Conservation (phyloP, 2,113 vertebrate species). For the Vimba vimba region DNA sequence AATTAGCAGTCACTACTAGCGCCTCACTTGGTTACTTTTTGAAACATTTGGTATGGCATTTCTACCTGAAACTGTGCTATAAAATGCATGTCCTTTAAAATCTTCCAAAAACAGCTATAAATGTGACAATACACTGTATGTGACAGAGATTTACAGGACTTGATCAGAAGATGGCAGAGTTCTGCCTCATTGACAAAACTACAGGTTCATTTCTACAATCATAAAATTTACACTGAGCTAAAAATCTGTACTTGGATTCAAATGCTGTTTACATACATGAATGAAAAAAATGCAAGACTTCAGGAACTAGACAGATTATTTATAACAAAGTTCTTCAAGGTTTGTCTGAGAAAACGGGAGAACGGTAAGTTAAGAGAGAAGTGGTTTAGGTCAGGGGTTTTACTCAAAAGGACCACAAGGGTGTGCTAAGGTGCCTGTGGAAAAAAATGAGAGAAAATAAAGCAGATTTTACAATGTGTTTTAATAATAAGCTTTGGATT, state of each 20-base stretch:
- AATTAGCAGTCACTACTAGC: not conserved
- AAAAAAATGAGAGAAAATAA: not conserved
- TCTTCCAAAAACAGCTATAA: not conserved
- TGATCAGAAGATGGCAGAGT: constrained; percentile 68
- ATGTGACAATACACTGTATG: not conserved
- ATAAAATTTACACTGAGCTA: not conserved
- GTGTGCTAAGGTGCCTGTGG: not conserved
- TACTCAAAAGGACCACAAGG: not conserved
- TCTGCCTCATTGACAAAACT: not conserved
- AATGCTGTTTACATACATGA: not conserved
- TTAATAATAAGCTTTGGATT: not conserved
- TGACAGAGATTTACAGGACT: not conserved
- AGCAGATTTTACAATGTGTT: not conserved
- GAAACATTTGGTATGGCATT: not conserved
- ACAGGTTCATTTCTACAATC: not conserved
- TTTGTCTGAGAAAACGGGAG: not conserved
- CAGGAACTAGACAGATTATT: not conserved
- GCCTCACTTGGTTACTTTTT: not conserved
- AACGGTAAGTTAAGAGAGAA: not conserved
- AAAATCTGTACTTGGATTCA: not conserved
- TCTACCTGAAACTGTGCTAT: not conserved
- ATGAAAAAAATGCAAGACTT: not conserved
- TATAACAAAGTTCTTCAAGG: not conserved
- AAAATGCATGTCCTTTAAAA: not conserved
- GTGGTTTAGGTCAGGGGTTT: not conserved